Base-by-base conservation (phyloP, 2,797 vertebrate species). In the Nannoperca obscura region DNA sequence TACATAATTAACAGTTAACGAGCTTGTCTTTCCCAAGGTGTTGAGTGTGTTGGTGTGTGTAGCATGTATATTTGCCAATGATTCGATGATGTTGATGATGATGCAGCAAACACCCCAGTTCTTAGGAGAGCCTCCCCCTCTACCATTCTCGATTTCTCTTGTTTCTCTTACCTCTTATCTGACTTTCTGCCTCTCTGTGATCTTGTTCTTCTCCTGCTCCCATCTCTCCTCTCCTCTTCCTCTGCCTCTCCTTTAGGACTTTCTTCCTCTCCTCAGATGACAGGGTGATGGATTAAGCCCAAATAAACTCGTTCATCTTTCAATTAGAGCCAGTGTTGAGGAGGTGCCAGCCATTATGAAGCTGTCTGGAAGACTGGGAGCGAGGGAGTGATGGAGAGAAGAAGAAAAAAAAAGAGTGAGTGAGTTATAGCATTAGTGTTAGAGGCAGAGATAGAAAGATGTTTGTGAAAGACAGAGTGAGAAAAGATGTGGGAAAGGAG, bases 271-370 rank as follows among this genome's bases (percentile, higher is more conserved):
- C 86, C 83, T 84, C 88, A 82, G 85, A 88, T 94, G 93, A 93
- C 94, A 94, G 87, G 67, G 88, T 95, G 94, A 95, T 95, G 93
- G 93, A 95, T 95, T 95, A 93, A 91, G 87, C 89, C 89, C 88
- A 94, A 95, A 94, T 94, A 94, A 94, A 95, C 91, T 93, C 85
- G 81, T 95, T 95, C 94, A 94, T 95, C 94, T 95, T 95, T 94
- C 92, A 94, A 95, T 95, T 95, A 95, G 90, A 91, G 85, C 88
- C 88, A 89, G 89, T 89, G 83, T 89, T 90, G 91, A 93, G 92
- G 90, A 94, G 88, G 89, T 94, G 91, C 86, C 91, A 93, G 83
- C 86, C 88, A 94, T 94, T 95, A 95, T 95, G 92, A 94, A 94
- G 94, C 90, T 92, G 93, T 94, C 91, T 91, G 83, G 72, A 85